Evolutionary conservation across 2,113 vertebrate genomes (phyloP).

Genomic region (Corythornis madagascariensis): DNA sequence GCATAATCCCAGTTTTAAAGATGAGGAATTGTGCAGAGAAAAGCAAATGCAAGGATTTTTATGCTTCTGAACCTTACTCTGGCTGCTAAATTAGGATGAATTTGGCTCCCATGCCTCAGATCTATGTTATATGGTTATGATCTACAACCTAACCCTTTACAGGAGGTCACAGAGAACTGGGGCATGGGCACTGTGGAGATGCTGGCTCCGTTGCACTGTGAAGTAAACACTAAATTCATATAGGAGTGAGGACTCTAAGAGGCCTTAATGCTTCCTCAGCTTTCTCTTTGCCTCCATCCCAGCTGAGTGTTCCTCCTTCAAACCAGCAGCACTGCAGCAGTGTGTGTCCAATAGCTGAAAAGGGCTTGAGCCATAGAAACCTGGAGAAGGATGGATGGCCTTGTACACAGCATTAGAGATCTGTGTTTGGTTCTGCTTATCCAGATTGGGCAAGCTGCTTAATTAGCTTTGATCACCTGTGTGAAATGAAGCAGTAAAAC

Average conservation of each 20-base stretch:
- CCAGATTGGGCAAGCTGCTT: background rate
- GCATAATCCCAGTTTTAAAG: background rate
- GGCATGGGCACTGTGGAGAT: fast-evolving
- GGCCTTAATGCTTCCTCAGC: background rate
- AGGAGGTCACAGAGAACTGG: background rate
- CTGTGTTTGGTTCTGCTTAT: background rate
- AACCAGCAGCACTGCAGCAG: background rate
- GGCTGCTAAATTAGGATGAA: background rate
- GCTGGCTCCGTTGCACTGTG: background rate
- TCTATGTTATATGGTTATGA: background rate
- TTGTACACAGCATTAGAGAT: background rate
- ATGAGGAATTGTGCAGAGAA: constrained; percentile 14
- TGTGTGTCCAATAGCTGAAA: background rate
- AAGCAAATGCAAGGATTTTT: background rate
- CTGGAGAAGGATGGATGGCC: background rate
- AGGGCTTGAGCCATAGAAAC: background rate
- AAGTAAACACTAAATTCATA: background rate
- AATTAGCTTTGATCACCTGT: background rate
- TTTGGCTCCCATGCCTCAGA: background rate
- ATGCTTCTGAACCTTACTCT: background rate
- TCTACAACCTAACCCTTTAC: background rate
- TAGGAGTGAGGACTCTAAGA: background rate
- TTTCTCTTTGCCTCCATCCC: background rate
- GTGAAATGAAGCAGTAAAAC: background rate
- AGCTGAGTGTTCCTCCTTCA: background rate